Percentiles rank a stretch among this genome's conserved stretches.
Evolutionary conservation across 1,140 invertebrate genomes (phyloP).

Genomic region (Zaprionus inermis): DNA sequence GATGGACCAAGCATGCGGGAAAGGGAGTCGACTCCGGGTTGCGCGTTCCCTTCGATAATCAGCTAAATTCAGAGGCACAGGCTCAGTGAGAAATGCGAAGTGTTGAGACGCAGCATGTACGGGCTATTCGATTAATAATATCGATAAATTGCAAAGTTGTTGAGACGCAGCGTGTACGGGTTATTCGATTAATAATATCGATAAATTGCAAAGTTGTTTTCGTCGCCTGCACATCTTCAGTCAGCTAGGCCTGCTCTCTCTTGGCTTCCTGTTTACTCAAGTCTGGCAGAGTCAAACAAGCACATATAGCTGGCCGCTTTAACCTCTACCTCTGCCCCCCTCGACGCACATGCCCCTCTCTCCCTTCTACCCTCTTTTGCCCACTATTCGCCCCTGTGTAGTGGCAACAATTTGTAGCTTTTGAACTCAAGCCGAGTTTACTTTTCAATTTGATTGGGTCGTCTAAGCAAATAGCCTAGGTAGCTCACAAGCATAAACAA

Average conservation of each 20-base stretch:
- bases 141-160: conserved; percentile 18
- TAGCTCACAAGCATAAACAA: conserved; percentile 69
- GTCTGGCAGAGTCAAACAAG: conserved; percentile 13
- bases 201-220: background rate
- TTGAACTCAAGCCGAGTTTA: conserved; percentile 73
- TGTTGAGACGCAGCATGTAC: background rate
- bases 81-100: background rate
- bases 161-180: background rate
- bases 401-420: conserved; percentile 66
- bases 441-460: conserved; percentile 80
- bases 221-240: background rate
- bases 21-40: background rate
- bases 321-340: background rate
- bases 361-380: background rate
- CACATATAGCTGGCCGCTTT: background rate
- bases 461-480: conserved; percentile 72
- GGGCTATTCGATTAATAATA: conserved; percentile 10
- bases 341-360: too few species aligned
- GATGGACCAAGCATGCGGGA: background rate
- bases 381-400: background rate
- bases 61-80: conserved; percentile 4
- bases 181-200: conserved; percentile 18
- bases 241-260: too few species aligned
- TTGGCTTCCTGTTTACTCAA: too few species aligned
- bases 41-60: too few species aligned